Percentiles rank a stretch among this genome's conserved stretches.
phyloP scores from a whole-genome alignment of 2,797 vertebrate genomes.

The Enteromius afrohamiltoni region DNA sequence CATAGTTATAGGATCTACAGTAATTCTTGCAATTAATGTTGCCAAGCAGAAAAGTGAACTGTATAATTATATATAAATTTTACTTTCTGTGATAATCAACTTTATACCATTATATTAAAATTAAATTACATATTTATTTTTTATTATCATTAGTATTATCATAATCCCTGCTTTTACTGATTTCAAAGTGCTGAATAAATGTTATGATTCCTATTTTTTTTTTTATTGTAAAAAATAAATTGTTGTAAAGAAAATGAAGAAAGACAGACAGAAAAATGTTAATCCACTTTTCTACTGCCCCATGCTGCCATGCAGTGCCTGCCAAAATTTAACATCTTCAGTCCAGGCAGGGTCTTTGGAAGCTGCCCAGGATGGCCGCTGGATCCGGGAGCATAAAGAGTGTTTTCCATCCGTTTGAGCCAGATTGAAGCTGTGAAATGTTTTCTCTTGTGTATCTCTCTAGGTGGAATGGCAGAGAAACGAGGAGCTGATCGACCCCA shows the following conservation, averaged over 20 bases:
- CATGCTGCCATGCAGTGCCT: constrained; percentile 31
- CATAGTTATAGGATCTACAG: background rate
- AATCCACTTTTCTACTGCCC: constrained; percentile 32
- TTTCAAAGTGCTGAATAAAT: background rate
- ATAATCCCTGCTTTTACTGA: background rate
- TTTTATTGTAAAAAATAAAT: background rate
- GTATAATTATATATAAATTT: background rate
- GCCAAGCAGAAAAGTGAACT: background rate
- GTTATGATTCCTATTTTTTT: background rate
- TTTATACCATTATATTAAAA: background rate
- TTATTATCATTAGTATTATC: background rate
- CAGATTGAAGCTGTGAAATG: constrained; percentile 59
- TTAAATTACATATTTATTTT: background rate
- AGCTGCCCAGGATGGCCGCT: background rate
- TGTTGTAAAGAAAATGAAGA: background rate
- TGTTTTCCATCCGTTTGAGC: constrained; percentile 54
- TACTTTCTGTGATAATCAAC: background rate
- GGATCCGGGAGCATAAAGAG: constrained; percentile 41
- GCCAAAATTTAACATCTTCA: constrained; percentile 23
- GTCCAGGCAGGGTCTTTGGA: constrained; percentile 4
- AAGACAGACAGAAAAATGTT: background rate
- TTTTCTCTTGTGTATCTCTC: constrained; percentile 58
- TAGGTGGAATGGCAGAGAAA: constrained; percentile 98
- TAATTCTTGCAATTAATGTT: background rate
- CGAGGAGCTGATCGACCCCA: constrained; percentile 91